Percentiles rank a stretch among this genome's conserved stretches.
Evolutionary conservation across 2,888 invertebrate species (phyloP).

Genomic region (Dorcus parallelipipedus): DNA sequence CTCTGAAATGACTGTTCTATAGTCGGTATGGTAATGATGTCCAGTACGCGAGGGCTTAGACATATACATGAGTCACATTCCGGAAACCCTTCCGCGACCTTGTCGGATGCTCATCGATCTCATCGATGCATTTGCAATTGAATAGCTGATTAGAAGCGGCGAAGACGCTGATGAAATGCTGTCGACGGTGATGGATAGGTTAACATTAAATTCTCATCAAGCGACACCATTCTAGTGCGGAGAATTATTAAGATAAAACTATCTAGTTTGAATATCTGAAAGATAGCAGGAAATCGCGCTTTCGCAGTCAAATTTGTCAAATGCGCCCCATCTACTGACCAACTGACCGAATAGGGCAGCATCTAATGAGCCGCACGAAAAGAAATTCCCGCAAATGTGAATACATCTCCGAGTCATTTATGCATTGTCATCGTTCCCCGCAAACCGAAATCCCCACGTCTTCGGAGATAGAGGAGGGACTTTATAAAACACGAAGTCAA

Average conservation of each 20-base stretch:
- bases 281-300: constrained; percentile 38
- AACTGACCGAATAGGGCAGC: constrained; percentile 42
- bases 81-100: constrained; percentile 38
- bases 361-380: constrained; percentile 43
- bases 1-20: constrained; percentile 13
- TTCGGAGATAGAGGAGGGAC: constrained; percentile 23
- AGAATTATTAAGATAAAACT: constrained; percentile 26
- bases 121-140: constrained; percentile 47
- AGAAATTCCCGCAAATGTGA: constrained; percentile 48
- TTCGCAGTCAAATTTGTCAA: constrained; percentile 41
- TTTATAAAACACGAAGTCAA: constrained; percentile 43
- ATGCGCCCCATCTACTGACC: constrained; percentile 44
- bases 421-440: constrained; percentile 40
- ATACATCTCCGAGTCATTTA: constrained; percentile 46
- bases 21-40: constrained; percentile 19
- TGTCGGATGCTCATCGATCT: constrained; percentile 46
- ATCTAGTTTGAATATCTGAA: constrained; percentile 38
- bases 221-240: constrained; percentile 36
- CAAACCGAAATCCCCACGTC: constrained; percentile 32
- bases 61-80: constrained; percentile 19
- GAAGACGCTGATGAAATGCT: constrained; percentile 43
- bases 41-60: background rate
- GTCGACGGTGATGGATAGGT: constrained; percentile 46
- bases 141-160: constrained; percentile 46
- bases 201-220: constrained; percentile 46